phyloP scores from a whole-genome alignment of 2,888 invertebrate genomes.

The Elmis aenea region DNA sequence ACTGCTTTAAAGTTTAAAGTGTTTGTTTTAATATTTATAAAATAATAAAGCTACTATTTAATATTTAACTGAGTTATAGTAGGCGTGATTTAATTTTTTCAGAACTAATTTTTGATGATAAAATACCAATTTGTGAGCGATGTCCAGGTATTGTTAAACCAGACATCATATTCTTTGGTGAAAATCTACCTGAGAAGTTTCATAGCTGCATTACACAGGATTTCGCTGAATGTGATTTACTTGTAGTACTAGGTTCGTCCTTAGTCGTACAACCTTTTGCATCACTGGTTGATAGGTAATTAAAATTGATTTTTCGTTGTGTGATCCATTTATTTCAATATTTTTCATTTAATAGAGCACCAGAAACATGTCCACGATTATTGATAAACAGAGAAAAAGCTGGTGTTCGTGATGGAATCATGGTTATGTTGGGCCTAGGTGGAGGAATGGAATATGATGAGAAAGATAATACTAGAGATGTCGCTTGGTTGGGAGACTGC shows the following conservation, averaged over 20 bases:
- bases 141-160: conserved; percentile 80
- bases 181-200: conserved; percentile 77
- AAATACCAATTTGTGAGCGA: conserved; percentile 74
- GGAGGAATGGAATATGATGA: conserved; percentile 67
- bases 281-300: conserved; percentile 73
- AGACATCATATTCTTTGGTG: conserved; percentile 95
- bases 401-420: conserved; percentile 45
- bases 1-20: too few species aligned
- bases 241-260: conserved; percentile 94
- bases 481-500: conserved; percentile 78
- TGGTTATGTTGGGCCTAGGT: conserved; percentile 44
- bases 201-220: conserved; percentile 64
- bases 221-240: conserved; percentile 80
- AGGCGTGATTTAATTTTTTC: too few species aligned
- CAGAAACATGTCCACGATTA: conserved; percentile 69
- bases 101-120: conserved; percentile 69
- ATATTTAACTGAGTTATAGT: too few species aligned
- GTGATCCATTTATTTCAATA: not conserved
- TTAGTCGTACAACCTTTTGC: conserved; percentile 94
- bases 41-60: too few species aligned
- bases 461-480: conserved; percentile 61
- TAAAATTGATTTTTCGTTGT: conserved; percentile 9
- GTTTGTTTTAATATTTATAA: too few species aligned
- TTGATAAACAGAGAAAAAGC: conserved; percentile 83
- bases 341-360: conserved; percentile 50